phyloP scores from a whole-genome alignment of 2,113 vertebrate genomes.

The Drymodes brunneopygia region DNA sequence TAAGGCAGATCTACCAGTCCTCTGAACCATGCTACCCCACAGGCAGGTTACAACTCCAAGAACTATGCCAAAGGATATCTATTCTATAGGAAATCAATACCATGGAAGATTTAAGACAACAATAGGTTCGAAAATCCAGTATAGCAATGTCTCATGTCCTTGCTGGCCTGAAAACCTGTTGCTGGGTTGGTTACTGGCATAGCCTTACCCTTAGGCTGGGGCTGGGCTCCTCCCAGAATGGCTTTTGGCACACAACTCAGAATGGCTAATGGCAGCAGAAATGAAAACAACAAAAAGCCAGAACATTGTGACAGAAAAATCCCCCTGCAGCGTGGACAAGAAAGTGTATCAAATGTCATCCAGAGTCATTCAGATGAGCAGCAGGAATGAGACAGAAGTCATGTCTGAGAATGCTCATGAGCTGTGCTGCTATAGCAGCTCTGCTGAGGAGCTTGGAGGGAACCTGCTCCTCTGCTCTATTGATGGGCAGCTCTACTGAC shows the following conservation, averaged over 20 bases:
- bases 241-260: not conserved
- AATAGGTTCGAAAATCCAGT: not conserved
- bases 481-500: not conserved
- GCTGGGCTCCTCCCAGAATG: not conserved
- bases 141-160: not conserved
- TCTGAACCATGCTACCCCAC: too few relatives aligned
- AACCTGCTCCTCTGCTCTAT: too few relatives aligned
- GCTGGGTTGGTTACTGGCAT: not conserved
- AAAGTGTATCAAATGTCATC: not conserved
- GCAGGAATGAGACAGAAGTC: not conserved
- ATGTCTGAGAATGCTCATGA: not conserved
- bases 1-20: too few relatives aligned
- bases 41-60: too few relatives aligned
- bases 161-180: not conserved
- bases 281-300: not conserved
- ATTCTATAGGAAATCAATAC: not conserved
- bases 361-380: not conserved
- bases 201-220: not conserved
- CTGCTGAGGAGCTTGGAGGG: not conserved
- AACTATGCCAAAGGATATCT: not conserved
- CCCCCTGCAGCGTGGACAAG: not conserved
- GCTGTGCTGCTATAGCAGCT: not conserved
- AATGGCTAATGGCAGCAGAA: not conserved
- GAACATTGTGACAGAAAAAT: not conserved
- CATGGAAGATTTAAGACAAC: not conserved